Evolutionary conservation across 2,113 vertebrate genomes (phyloP).

Genomic region (Megaceryle torquata): DNA sequence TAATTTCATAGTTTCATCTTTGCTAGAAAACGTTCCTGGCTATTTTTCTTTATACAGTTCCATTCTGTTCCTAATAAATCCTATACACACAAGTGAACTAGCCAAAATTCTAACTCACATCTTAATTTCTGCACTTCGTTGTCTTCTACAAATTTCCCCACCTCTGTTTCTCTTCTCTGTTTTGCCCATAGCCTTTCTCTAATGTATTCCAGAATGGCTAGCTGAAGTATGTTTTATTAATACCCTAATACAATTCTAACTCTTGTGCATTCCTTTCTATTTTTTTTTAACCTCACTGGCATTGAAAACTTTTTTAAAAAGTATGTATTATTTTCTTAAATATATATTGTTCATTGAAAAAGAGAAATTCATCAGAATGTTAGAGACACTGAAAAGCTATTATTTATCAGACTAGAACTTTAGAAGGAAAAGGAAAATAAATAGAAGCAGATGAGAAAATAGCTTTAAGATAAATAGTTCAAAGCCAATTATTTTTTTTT

Average conservation of each 20-base stretch:
- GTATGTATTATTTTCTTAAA: background rate
- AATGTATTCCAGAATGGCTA: background rate
- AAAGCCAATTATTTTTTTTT: background rate
- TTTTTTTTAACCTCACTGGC: background rate
- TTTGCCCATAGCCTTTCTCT: background rate
- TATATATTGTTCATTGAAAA: background rate
- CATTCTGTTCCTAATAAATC: background rate
- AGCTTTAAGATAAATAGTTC: background rate
- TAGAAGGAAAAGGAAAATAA: background rate
- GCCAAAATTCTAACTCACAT: background rate
- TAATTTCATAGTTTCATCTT: background rate
- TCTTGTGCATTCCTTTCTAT: background rate
- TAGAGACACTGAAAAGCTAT: background rate
- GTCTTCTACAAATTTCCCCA: background rate
- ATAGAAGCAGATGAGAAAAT: background rate
- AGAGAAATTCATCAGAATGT: background rate
- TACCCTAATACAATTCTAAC: background rate
- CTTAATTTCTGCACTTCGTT: background rate
- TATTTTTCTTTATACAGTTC: background rate
- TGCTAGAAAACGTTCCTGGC: background rate
- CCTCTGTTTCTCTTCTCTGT: background rate
- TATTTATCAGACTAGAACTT: background rate
- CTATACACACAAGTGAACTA: background rate
- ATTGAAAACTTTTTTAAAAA: background rate
- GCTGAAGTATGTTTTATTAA: background rate